Evolutionary conservation across 2,113 vertebrate genomes (phyloP).

Genomic region (Heloderma charlesbogerti): DNA sequence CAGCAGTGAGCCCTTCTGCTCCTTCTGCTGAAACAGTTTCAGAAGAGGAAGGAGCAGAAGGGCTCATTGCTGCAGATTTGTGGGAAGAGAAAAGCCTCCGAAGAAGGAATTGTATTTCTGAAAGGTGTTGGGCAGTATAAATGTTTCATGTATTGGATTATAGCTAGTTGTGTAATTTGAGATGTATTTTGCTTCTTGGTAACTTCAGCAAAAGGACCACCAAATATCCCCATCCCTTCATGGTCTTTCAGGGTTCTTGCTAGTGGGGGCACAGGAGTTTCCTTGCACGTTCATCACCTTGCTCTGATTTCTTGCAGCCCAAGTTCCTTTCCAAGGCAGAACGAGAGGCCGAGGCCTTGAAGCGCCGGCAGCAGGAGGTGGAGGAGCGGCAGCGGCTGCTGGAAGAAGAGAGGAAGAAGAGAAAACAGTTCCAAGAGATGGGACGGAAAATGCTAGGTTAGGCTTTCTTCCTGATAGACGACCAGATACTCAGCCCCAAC

Average conservation of each 20-base stretch:
- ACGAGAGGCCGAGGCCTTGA: conserved; percentile 92
- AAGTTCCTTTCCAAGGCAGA: conserved; percentile 96
- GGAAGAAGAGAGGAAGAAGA: conserved; percentile 94
- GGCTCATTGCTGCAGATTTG: no score
- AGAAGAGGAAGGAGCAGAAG: no score
- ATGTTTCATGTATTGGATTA: accelerated
- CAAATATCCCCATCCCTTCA: background rate
- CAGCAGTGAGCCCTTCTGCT: no score
- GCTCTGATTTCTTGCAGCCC: conserved; percentile 77
- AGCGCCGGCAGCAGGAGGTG: conserved; percentile 87
- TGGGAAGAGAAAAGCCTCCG: no score
- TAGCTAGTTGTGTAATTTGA: background rate
- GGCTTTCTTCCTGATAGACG: background rate
- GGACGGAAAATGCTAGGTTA: conserved; percentile 97
- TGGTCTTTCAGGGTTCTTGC: background rate
- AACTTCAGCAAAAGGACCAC: background rate
- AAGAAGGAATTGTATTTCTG: no score
- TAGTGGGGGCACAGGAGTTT: background rate
- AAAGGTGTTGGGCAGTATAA: no score
- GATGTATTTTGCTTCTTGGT: background rate
- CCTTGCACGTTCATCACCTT: background rate
- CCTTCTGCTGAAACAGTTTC: no score
- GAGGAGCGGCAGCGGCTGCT: conserved; percentile 88
- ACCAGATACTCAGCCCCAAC: conserved; percentile 30
- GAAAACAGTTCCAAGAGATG: conserved; percentile 94